A percentile compares a stretch with the other conserved stretches of the same genome.
These are phyloP conservation scores for Loriculus beryllinus DNA, from an alignment of 2,797 vertebrate species.

Conservation along the genomic window DNA sequence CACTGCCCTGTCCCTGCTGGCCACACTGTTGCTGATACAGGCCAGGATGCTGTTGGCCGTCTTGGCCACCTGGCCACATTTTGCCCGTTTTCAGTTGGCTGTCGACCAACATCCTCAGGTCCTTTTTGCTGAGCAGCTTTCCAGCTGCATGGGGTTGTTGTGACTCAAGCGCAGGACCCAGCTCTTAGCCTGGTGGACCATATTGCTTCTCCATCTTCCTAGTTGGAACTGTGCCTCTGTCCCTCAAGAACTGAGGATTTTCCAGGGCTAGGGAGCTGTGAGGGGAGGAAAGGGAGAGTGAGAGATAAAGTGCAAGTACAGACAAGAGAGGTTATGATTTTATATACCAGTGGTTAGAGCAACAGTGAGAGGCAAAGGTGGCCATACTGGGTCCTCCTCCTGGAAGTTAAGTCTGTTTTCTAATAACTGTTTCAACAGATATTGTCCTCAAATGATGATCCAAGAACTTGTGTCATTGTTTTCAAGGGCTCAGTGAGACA, in stretches of 20 bases:
- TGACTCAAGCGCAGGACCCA: not conserved
- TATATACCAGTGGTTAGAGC: not conserved
- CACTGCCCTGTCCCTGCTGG: not conserved
- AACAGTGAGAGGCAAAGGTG: not conserved
- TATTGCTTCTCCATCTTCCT: not conserved
- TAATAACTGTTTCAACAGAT: not conserved
- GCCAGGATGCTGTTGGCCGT: not conserved
- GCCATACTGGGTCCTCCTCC: not conserved
- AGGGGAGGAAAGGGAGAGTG: not conserved
- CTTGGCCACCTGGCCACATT: not conserved
- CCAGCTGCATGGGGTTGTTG: not conserved
- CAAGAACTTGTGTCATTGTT: not conserved
- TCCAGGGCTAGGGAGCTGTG: not conserved
- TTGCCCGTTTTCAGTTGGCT: not conserved
- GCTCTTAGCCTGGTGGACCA: not conserved
- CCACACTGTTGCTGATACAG: not conserved
- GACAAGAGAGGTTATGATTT: not conserved
- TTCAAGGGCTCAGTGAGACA: not conserved
- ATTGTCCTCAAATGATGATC: not conserved
- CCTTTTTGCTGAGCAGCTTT: fast-evolving
- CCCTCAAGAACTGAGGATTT: not conserved
- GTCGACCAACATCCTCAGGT: fast-evolving
- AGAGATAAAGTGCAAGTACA: not conserved
- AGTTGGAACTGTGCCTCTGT: not conserved
- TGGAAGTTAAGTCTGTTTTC: not conserved